phyloP scores from a whole-genome alignment of 2,797 vertebrate genomes.

The Cossypha caffra region DNA sequence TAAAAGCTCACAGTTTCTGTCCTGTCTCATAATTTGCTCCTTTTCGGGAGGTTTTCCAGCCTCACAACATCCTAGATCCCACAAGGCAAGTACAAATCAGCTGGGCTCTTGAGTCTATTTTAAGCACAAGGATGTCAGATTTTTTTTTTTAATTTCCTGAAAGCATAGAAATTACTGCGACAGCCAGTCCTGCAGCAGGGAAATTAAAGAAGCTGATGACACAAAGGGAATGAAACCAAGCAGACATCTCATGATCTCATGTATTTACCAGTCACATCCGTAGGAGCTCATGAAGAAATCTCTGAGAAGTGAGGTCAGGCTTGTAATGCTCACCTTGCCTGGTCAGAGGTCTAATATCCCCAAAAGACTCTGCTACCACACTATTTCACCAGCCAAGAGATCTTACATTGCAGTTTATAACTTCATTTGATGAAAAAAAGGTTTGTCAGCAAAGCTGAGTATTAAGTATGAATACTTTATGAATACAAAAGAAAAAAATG shows the following conservation, averaged over 20 bases:
- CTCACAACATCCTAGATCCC: background rate
- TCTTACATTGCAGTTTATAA: background rate
- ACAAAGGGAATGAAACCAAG: background rate
- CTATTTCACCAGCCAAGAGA: background rate
- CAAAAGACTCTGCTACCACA: background rate
- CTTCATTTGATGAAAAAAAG: background rate
- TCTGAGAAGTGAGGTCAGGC: background rate
- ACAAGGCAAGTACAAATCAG: background rate
- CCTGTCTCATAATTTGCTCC: background rate
- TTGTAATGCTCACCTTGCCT: background rate
- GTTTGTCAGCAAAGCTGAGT: background rate
- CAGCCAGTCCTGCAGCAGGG: background rate
- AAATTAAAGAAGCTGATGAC: background rate
- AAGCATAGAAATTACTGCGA: background rate
- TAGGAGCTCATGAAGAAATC: background rate
- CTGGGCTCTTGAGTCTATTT: background rate
- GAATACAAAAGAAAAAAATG: background rate
- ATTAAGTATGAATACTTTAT: background rate
- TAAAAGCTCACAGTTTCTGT: background rate
- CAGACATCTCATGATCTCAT: rapidly evolving
- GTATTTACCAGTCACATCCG: background rate
- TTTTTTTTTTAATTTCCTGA: background rate
- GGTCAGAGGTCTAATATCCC: background rate
- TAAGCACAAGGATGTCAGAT: background rate
- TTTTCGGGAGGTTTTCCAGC: background rate